Base-by-base conservation (phyloP, 2,113 vertebrate genomes). In the Corythornis madagascariensis region DNA sequence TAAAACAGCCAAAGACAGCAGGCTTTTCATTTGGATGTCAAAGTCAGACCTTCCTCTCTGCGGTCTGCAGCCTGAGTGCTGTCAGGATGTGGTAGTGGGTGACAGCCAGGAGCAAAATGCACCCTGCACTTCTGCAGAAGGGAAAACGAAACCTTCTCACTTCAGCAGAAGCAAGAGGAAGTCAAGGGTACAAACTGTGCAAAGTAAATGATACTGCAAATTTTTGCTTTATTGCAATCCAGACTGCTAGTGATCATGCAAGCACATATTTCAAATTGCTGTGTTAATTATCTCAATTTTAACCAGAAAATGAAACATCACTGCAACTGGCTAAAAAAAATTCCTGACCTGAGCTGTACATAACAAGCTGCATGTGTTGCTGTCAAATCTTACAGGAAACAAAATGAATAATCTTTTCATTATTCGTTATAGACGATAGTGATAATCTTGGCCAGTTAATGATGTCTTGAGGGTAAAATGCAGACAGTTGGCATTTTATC, bases 41-140 rank as follows among this genome's bases (percentile, higher is more conserved):
- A 86, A 77, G 67, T 28, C 40, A 76, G 42, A 40, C 38, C 29
- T 82, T 70, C 70, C 48, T 10, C 42, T 19, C 12, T 8, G 43
- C 1, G 10, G 52, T 24, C 55, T n/a, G 57, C 69, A 61, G 86
- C 69, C 72, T 0, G 1, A 1, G 9, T 0, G 1, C 38, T 16
- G 31, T 43, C 89, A 87, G 89, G 94, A 92, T 76, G 83, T 59
- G 59, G 80, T 6, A 4, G 66, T 56, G 67, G 60, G 72, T 59
- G 84, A 47, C 50, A 67, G 89, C 66, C 59, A 25, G 61, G 57
- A 69, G 2, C 29, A 80, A 86, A 70, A 72, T 5, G 0, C 10
- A 1, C 40, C 73, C 35, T 13, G 13, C 11, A 2, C 59, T 88
- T 61, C 77, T 70, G 83, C 75, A 73, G 65, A 88, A 93, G 25